A percentile compares a stretch with the other conserved stretches of the same genome.
phyloP scores from a whole-genome alignment of 2,113 vertebrate genomes.

The Eublepharis macularius region DNA sequence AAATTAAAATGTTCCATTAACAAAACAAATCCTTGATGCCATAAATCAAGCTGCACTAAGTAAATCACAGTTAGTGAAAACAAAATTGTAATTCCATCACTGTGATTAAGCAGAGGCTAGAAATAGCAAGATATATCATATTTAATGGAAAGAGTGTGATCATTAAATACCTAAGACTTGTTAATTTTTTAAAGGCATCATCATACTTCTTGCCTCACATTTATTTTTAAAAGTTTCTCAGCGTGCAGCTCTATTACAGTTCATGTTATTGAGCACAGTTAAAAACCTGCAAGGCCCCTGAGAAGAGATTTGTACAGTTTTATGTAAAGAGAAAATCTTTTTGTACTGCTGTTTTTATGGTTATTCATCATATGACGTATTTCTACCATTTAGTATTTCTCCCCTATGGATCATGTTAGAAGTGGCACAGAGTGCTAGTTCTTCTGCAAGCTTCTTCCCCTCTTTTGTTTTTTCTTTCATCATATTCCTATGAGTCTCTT shows the following conservation, averaged over 20 bases:
- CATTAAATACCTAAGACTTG: slow-evolving; percentile 55
- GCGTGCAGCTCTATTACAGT: background rate
- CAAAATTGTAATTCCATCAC: slow-evolving; percentile 76
- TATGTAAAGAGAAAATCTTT: background rate
- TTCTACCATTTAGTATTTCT: background rate
- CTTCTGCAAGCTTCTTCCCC: background rate
- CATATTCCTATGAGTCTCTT: background rate
- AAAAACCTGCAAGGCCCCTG: background rate
- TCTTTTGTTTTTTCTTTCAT: background rate
- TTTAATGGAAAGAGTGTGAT: slow-evolving; percentile 56
- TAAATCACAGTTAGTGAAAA: slow-evolving; percentile 79
- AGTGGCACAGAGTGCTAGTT: background rate
- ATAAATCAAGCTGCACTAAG: slow-evolving; percentile 77
- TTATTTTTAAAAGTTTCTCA: slow-evolving; percentile 32
- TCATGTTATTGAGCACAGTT: background rate
- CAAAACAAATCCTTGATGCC: slow-evolving; percentile 76
- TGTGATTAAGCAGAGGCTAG: slow-evolving; percentile 74
- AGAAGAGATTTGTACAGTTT: background rate
- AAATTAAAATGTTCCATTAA: slow-evolving; percentile 84
- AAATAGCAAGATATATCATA: slow-evolving; percentile 69
- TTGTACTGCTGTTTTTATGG: slow-evolving; percentile 12
- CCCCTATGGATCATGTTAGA: background rate
- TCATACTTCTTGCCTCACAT: background rate
- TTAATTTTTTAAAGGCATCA: slow-evolving; percentile 18
- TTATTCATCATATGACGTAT: background rate